Evolutionary conservation across 2,113 vertebrate genomes (phyloP), one percentile per base, ranked within the genome.

Genomic region (Sinocyclocheilus maitianheensis): DNA sequence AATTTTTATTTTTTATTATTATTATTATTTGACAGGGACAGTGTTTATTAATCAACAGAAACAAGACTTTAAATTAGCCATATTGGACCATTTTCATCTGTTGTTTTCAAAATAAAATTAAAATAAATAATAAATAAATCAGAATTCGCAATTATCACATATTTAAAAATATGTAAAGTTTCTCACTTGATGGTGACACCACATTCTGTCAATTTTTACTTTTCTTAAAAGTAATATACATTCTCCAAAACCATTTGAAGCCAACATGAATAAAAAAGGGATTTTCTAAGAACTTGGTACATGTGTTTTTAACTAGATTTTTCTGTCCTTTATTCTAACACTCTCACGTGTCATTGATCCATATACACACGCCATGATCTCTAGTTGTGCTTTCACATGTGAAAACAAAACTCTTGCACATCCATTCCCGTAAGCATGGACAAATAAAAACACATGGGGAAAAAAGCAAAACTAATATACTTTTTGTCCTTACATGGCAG

Each of bases 341-440:
- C 9, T 60, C 55, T 20, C 6, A 60, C 7, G 0, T 94, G 90
- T 92, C 90, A 92, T 91, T 87, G 90, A 92, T 91, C 93, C 91
- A 91, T 94, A 93, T 88, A 91, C 92, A 90, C 51, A 69, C 18
- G 3, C 72, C 48, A 11, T 30, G 75, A 77, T 55, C 48, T 51
- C 24, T 34, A 55, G 75, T 55, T 11, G 43, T 53, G 75, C 48
- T 30, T 53, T 77, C 48, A 77, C 24, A 9, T 18, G 48, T 18
- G 24, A 53, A 48, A 77, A 77, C 46, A 76, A 51, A 53, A 6
- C 24, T 77, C 24, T 20, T 18, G 24, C 24, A 77, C 46, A 77
- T 53, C 48, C 13, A 51, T 55, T 53, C 12, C 74, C 6, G 14
- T 7, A 77, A 77, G 9, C 24, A 77, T 30, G 0, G 24, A 72